These are phyloP conservation scores for Ceraclea dissimilis DNA, from an alignment of 2,888 invertebrate species.

Conservation along the genomic window DNA sequence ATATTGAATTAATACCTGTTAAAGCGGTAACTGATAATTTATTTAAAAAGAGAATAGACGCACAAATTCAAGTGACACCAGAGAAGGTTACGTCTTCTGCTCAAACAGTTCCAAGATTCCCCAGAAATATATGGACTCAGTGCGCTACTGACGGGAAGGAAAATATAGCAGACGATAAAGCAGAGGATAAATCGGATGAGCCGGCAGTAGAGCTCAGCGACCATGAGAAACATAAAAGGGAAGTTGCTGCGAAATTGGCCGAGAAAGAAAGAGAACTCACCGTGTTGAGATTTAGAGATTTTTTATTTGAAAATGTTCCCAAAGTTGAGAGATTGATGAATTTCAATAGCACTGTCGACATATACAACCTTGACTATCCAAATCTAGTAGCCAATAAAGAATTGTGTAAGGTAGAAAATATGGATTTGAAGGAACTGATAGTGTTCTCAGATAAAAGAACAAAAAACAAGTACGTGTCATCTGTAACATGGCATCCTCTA, in stretches of 20 bases:
- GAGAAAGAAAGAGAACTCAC: slow-evolving; percentile 16
- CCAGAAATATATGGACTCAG: slow-evolving; percentile 63
- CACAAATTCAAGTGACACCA: slow-evolving; percentile 52
- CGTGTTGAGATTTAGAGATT: slow-evolving; percentile 30
- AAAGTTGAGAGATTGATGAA: slow-evolving; percentile 39
- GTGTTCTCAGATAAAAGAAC: slow-evolving; percentile 62
- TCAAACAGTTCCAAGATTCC: slow-evolving; percentile 62
- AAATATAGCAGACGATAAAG: slow-evolving; percentile 27
- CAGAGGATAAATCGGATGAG: slow-evolving; percentile 22
- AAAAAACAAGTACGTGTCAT: slow-evolving; percentile 57
- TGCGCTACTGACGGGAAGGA: slow-evolving; percentile 35
- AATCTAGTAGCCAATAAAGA: slow-evolving; percentile 37
- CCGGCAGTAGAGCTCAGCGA: slow-evolving; percentile 7
- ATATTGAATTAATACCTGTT: slow-evolving; percentile 54
- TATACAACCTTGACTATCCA: slow-evolving; percentile 56
- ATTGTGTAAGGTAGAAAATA: slow-evolving; percentile 28
- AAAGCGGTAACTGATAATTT: slow-evolving; percentile 52
- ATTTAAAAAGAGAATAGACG: slow-evolving; percentile 49
- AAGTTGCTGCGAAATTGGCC: background rate
- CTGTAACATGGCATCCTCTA: slow-evolving; percentile 63
- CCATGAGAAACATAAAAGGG: slow-evolving; percentile 28
- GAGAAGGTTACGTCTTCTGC: slow-evolving; percentile 40
- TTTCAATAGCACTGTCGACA: slow-evolving; percentile 49
- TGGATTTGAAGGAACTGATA: slow-evolving; percentile 47
- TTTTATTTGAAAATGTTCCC: slow-evolving; percentile 31